Conservation (phyloP, 2,113 vertebrate genomes). For the Elachura formosa region DNA sequence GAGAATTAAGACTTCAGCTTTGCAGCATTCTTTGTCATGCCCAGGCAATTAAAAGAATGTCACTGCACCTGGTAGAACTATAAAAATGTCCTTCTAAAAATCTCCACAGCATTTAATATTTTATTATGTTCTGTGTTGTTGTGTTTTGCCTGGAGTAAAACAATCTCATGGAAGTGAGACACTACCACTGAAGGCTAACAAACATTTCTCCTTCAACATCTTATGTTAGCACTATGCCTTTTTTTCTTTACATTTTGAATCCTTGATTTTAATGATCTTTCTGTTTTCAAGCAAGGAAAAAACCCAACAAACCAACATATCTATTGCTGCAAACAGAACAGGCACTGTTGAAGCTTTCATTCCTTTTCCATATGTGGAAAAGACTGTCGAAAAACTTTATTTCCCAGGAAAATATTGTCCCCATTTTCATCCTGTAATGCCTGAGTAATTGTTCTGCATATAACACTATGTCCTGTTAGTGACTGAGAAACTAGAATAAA, state of each 20-base stretch:
- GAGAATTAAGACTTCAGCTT: not conserved
- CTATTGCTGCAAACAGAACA: not conserved
- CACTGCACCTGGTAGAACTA: not conserved
- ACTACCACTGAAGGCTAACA: not conserved
- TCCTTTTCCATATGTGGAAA: not conserved
- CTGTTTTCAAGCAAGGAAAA: not conserved
- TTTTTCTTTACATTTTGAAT: not conserved
- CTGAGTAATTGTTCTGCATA: not conserved
- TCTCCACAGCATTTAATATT: not conserved
- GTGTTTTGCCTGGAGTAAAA: not conserved
- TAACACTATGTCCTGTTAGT: not conserved
- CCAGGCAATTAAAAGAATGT: conserved; percentile 23
- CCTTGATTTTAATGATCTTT: not conserved
- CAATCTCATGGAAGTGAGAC: not conserved
- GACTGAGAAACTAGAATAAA: not conserved
- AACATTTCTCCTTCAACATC: not conserved
- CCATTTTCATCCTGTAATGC: not conserved
- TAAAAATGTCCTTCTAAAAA: conserved; percentile 22
- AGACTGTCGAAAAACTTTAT: not conserved
- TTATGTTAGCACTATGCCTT: not conserved
- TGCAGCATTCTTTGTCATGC: not conserved
- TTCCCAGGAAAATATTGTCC: not conserved
- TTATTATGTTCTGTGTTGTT: not conserved
- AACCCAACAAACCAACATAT: not conserved
- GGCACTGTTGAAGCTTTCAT: not conserved